Evolutionary conservation across 2,797 vertebrate genomes (phyloP), one percentile per base, ranked within the genome.

Genomic region (Hafferia zeledoni): DNA sequence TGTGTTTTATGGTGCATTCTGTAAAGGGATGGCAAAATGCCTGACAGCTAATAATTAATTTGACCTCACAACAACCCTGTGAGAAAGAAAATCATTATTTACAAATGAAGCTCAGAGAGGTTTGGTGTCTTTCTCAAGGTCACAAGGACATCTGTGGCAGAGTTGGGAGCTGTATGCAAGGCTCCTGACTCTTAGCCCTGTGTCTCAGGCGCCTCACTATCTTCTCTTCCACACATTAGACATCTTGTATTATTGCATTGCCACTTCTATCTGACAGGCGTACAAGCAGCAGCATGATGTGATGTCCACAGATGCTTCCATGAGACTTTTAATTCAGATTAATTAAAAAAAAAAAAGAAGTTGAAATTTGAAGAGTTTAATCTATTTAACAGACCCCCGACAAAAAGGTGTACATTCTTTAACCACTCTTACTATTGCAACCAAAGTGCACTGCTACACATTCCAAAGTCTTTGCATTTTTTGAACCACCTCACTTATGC

Each of bases 391-490:
- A 52, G 67, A 67, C 9, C 9, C 5, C 1, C 6, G 13, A 25
- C 25, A 13, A 88, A 93, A 90, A 41, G 17, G 12, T 52, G 31
- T n/a, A 84, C 5, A 2, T 50, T n/a, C 60, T 96, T 84, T 57
- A 92, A 37, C 60, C 12, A 17, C 35, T 65, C 61, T 71, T 65
- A 69, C 87, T 84, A 76, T 56, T 79, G 50, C 83, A 57, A 79
- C 84, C 71, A 33, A 52, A 85, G 23, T 65, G 14, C n/a, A 46
- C 64, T 74, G 76, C 27, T 76, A 33, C 17, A 56, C 43, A 61
- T 88, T 80, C 83, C 33, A 10, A 88, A 83, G 64, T 46, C 71
- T 67, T 86, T 85, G n/a, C 60, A 69, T 88, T 55, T 90, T 95
- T 95, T 89, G 19, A 94, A 74, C 65, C 35, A 89, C 57, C 44